phyloP scores from a whole-genome alignment of 2,888 invertebrate genomes.

The Leucania comma region DNA sequence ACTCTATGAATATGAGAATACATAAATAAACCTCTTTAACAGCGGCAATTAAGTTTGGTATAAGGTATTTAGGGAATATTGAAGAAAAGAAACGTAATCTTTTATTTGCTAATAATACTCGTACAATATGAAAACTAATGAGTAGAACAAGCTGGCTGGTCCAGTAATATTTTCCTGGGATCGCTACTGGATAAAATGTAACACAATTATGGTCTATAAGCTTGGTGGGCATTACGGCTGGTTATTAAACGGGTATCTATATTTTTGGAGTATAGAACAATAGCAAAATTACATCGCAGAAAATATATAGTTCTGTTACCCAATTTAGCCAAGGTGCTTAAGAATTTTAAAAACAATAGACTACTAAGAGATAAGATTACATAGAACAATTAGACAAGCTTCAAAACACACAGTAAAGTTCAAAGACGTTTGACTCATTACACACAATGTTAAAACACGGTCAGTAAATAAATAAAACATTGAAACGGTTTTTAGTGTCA shows the following conservation, averaged over 20 bases:
- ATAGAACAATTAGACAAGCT: conserved; percentile 14
- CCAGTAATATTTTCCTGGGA: conserved; percentile 30
- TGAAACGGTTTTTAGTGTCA: conserved; percentile 7
- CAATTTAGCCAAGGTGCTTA: conserved; percentile 36
- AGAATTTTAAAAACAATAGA: conserved; percentile 47
- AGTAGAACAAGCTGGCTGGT: conserved; percentile 7
- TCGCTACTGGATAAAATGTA: conserved; percentile 15
- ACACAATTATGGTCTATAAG: conserved; percentile 5
- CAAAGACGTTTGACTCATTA: conserved; percentile 28
- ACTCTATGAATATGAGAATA: too few species aligned
- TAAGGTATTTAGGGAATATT: not conserved
- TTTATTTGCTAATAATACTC: not conserved
- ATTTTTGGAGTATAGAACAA: conserved; percentile 4
- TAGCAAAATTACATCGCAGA: not conserved
- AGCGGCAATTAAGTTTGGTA: not conserved
- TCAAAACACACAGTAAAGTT: conserved; percentile 29
- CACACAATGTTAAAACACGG: conserved; percentile 13
- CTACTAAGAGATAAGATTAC: conserved; percentile 28
- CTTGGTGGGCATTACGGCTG: not conserved
- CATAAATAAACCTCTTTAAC: not conserved
- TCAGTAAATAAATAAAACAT: not conserved
- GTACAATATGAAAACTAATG: not conserved
- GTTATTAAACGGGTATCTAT: conserved; percentile 7
- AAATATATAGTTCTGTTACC: not conserved
- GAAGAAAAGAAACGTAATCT: not conserved